Conservation (phyloP, 2,113 vertebrate genomes). For the Mesoclemmys tuberculata region DNA sequence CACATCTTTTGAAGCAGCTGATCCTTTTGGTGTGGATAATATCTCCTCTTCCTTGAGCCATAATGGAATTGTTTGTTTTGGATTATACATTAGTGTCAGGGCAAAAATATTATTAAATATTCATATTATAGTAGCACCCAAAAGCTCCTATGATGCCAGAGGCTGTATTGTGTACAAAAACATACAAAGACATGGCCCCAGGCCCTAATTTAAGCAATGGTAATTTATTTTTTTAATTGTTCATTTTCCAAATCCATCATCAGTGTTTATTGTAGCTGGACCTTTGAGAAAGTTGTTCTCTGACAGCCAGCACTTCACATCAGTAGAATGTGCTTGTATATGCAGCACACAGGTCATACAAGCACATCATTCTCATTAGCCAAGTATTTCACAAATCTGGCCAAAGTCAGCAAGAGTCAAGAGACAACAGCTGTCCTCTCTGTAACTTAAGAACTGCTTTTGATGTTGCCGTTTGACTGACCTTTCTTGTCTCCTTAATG, state of each 20-base stretch:
- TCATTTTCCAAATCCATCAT: neutral
- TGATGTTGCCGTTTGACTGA: slow-evolving; percentile 65
- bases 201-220: neutral
- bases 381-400: slow-evolving; percentile 6
- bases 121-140: neutral
- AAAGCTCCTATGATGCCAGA: neutral
- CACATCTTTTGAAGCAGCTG: neutral
- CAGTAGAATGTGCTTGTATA: neutral
- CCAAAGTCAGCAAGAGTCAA: neutral
- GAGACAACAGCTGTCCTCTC: slow-evolving; percentile 7
- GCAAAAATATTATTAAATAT: slow-evolving; percentile 14
- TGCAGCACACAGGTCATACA: neutral
- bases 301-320: neutral
- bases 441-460: slow-evolving; percentile 45
- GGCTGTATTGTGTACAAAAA: neutral
- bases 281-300: neutral
- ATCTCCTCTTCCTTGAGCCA: neutral
- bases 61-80: neutral
- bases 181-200: neutral
- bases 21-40: neutral
- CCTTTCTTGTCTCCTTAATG: slow-evolving; percentile 70
- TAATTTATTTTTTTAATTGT: neutral
- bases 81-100: neutral
- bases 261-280: neutral
- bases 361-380: neutral